Base-by-base conservation (phyloP, 2,888 invertebrate species). In the Drosophila siamana region DNA sequence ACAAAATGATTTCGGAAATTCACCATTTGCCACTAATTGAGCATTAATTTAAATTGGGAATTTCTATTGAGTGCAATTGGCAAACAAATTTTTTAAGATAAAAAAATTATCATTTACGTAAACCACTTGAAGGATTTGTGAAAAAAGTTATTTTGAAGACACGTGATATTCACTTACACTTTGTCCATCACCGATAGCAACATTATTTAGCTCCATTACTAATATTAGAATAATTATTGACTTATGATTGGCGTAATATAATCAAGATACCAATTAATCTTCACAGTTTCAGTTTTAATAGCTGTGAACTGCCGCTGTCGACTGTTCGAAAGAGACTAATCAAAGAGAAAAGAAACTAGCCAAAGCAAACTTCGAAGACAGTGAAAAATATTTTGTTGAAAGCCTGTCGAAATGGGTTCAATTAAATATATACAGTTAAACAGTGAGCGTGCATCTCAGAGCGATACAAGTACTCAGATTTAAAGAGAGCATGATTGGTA, bases 161-260 rank as follows among this genome's bases (percentile, higher is more conserved):
- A 28, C 15, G 19, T 11, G 5, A 4, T 43, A 16, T 7, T 38
- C n/a, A 80, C 77, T 80, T 57, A 83, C 84, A 19, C 55, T 3
- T 28, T 43, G 52, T 24, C 50, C 68, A 43, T 80, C 57, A 40
- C 67, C 70, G 40, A 83, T 48, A 13, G 73, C 55, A 15, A 85
- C 71, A 69, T 68, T 86, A 30, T 57, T 71, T 0, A 85, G 56
- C 63, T 85, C 85, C 85, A 88, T 84, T 19, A 40, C 64, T 22
- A 33, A 22, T 59, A 22, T 22, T n/a, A 30, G n/a, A 3, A 5
- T 41, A 9, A 13, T 52, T 44, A 2, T 44, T 13, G 16, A 13
- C 33, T 61, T 56, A 56, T 67, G 59, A 22, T 22, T 22, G 9
- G 40, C 51, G 61, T 66, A 66, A 66, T 66, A 40, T 28, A 52